Evolutionary conservation across 1,140 invertebrate genomes (phyloP).

Genomic region (Drosophila lacertosa): DNA sequence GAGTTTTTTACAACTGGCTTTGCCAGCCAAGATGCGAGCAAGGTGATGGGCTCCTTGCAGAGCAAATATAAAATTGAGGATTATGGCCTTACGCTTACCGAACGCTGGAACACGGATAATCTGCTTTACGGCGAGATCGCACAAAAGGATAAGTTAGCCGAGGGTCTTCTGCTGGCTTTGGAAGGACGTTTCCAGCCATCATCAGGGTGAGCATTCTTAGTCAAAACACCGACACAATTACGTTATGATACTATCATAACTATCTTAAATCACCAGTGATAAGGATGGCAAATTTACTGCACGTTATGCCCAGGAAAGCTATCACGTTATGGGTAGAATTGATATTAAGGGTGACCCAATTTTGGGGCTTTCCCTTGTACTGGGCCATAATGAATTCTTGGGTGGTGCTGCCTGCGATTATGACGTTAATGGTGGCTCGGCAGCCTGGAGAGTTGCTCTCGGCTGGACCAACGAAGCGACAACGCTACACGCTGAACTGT

Average conservation of each 20-base stretch:
- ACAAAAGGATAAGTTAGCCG: slow-evolving; percentile 55
- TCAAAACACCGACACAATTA: no score
- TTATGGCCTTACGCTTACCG: slow-evolving; percentile 54
- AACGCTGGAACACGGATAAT: slow-evolving; percentile 68
- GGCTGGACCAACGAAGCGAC: slow-evolving; percentile 52
- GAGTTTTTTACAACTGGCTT: slow-evolving; percentile 59
- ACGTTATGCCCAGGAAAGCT: slow-evolving; percentile 52
- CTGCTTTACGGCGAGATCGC: slow-evolving; percentile 60
- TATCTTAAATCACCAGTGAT: slow-evolving; percentile 24
- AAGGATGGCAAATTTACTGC: slow-evolving; percentile 38
- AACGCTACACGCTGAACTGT: slow-evolving; percentile 62
- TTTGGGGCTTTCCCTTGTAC: slow-evolving; percentile 38
- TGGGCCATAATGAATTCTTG: slow-evolving; percentile 53
- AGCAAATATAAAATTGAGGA: slow-evolving; percentile 69
- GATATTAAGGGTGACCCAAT: slow-evolving; percentile 17
- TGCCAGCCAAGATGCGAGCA: slow-evolving; percentile 54
- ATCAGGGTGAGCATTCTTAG: slow-evolving; percentile 28
- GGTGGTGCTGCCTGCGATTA: slow-evolving; percentile 36
- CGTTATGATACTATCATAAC: no score
- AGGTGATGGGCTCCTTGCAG: slow-evolving; percentile 59
- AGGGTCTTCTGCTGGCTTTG: slow-evolving; percentile 56
- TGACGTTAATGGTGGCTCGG: background rate
- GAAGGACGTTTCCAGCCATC: slow-evolving; percentile 52
- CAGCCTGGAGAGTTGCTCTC: slow-evolving; percentile 49
- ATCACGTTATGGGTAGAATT: slow-evolving; percentile 36